Base-by-base conservation (phyloP, 1,140 invertebrate genomes). In the Chrysomallon squamiferum region DNA sequence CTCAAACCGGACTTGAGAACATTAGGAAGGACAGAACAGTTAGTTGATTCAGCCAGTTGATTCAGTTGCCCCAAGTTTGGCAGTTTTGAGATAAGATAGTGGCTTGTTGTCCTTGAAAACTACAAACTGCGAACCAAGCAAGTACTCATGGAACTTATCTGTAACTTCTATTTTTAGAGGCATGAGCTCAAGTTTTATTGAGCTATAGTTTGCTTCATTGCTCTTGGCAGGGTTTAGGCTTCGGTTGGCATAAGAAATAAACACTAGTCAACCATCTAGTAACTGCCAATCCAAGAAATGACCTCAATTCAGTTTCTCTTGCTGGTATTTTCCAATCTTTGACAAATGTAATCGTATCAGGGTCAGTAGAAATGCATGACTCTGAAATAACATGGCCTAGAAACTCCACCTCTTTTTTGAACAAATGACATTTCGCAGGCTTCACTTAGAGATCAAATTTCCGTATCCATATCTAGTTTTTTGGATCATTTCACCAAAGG, bases 401-500 rank as follows among this genome's bases (percentile, higher is more conserved):
- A 43, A 64, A 74, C 11, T 59, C 22, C 11, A 76, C 38, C 20
- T 49, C 2, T 3, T 25, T 60, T 47, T 78, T 65, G 25, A 76
- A 80, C 66, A 88, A 87, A 33, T 83, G 61, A 41, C 77, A 85
- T 76, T 87, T 87, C 54, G 76, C 52, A 3, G 84, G 69, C 35
- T 86, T 87, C 4, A 88, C 72, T 25, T 83, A 86, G 2, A 88
- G 66, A 5, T 29, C 47, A 43, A 32, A 20, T 15, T 30, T 27
- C 4, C 29, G 7, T 4, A 68, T 63, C 59, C 13, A 4, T 30
- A 7, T 25, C 25, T 27, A 65, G 30, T 63, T 33, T 32, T 4
- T 13, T 2, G 30, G 1, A 64, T 5, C 56, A 35, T 30, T 29
- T 57, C 5, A 6, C 32, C 25, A 57, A 57, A 57, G 1, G 54